phyloP scores from a whole-genome alignment of 2,113 vertebrate genomes.

The Catagonus wagneri region DNA sequence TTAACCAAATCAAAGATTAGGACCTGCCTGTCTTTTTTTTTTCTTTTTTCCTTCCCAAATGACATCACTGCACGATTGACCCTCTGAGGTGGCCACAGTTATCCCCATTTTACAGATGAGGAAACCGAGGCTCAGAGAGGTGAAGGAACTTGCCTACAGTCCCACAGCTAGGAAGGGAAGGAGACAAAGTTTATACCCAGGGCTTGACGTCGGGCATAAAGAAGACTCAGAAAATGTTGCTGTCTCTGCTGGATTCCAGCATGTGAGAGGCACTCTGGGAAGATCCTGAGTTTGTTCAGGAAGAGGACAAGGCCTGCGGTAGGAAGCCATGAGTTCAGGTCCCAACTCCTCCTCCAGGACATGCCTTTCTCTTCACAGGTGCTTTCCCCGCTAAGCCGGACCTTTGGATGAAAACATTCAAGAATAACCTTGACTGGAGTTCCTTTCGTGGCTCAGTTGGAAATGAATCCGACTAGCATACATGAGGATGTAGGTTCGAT shows the following conservation, averaged over 20 bases:
- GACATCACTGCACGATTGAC: not conserved
- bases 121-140: not conserved
- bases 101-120: not conserved
- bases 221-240: not conserved
- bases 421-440: not conserved
- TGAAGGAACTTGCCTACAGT: not conserved
- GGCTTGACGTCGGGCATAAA: too few relatives aligned
- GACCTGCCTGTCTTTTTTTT: not conserved
- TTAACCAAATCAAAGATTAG: not conserved
- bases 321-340: not conserved
- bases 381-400: not conserved
- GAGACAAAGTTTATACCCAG: not conserved
- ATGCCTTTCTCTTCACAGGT: not conserved
- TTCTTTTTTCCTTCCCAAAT: not conserved
- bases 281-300: not conserved
- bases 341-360: not conserved
- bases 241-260: not conserved
- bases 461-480: too few relatives aligned
- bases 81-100: too few relatives aligned
- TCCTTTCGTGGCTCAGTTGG: too few relatives aligned
- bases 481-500: too few relatives aligned
- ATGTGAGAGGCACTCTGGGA: not conserved
- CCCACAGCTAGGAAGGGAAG: not conserved
- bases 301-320: not conserved
- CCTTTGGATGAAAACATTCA: not conserved